These are phyloP conservation scores for Zygothrica quintamaculata DNA, from an alignment of 2,888 invertebrate genomes.

Conservation along the genomic window DNA sequence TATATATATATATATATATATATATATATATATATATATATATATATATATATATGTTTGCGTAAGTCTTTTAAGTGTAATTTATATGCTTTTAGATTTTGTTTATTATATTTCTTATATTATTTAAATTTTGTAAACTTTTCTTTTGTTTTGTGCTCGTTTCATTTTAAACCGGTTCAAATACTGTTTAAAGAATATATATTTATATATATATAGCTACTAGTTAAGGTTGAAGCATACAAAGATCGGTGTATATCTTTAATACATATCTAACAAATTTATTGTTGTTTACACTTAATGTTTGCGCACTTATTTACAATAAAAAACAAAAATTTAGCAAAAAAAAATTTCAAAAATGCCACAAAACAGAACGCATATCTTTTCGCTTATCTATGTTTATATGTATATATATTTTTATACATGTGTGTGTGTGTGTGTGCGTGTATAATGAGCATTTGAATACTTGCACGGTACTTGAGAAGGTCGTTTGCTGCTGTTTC, in stretches of 20 bases:
- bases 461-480: conserved; percentile 27
- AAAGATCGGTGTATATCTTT: conserved; percentile 11
- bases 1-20: no score
- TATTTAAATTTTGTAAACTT: not conserved
- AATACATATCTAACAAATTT: no score
- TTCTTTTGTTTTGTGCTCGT: not conserved
- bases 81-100: no score
- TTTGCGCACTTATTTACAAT: conserved; percentile 39
- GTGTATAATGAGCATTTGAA: conserved; percentile 14
- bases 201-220: not conserved
- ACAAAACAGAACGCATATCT: conserved; percentile 27
- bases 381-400: not conserved
- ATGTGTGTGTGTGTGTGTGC: conserved; percentile 1
- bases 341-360: no score
- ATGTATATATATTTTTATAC: conserved; percentile 1
- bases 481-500: conserved; percentile 53
- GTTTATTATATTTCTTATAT: not conserved
- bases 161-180: not conserved
- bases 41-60: no score
- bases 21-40: no score
- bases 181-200: no score
- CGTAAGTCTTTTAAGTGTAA: no score
- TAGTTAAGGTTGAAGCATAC: conserved; percentile 1
- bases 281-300: conserved; percentile 24
- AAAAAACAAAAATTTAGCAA: conserved; percentile 22